Base-by-base conservation (phyloP, 2,888 invertebrate genomes). In the Exocentrus adspersus region DNA sequence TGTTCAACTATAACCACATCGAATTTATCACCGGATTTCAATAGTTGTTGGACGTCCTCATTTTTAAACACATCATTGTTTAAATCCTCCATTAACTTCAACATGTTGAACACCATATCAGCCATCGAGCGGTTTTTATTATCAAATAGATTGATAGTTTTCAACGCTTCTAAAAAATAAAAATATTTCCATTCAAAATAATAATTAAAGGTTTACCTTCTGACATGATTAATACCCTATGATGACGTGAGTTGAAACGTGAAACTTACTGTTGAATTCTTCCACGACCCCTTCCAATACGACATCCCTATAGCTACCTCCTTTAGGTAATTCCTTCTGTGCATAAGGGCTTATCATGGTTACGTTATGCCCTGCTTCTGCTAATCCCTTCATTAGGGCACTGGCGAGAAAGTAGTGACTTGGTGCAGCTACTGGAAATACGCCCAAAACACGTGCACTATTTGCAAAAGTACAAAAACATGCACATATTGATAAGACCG, bases 201-300 rank as follows among this genome's bases (percentile, higher is more conserved):
- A n/a, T n/a, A n/a, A n/a, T n/a, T n/a, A n/a, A n/a, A n/a, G n/a
- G n/a, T n/a, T n/a, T n/a, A n/a, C n/a, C n/a, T n/a, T n/a, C n/a
- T n/a, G n/a, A n/a, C 2, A 37, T 37, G 9, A n/a, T 37, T 37
- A 37, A 2, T 37, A 14, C 1, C 41, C 5, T 41, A 4, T n/a
- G n/a, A n/a, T 41, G 1, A 14, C 1, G 12, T 10, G n/a, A 16
- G 42, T 6, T 42, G 7, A 42, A 9, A 42, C 7, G 16, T 7
- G 12, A 16, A 84, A 86, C 1, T 87, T 87, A 54, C 86, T 66
- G 54, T 79, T 81, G 0, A 87, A 82, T 9, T 80, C 78, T 65
- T 88, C 86, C 46, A 87, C 70, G 56, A 85, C 78, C 19, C 80
- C 78, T 77, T 86, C 81, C 0, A 87, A 75, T 74, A 87, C 85